Percentiles rank a stretch among this genome's conserved stretches.
phyloP scores from a whole-genome alignment of 2,888 invertebrate species.

The Aphodius granarius region DNA sequence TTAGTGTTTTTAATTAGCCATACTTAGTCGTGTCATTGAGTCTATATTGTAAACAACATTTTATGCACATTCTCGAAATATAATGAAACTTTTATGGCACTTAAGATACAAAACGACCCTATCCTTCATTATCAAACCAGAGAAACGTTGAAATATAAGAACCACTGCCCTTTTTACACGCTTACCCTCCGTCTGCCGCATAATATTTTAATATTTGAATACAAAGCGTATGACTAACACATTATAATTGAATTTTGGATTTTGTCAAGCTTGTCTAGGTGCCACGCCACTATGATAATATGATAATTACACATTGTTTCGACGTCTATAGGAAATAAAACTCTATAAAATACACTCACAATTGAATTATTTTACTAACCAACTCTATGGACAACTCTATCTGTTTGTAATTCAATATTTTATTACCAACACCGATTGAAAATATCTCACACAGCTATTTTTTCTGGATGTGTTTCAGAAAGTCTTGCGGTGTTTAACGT shows the following conservation, averaged over 20 bases:
- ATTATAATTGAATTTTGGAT: neutral
- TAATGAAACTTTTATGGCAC: too few relatives aligned
- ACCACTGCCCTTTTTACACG: neutral
- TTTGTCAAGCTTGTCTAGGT: neutral
- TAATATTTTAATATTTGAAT: neutral
- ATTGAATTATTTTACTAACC: neutral
- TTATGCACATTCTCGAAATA: too few relatives aligned
- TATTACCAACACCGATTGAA: too few relatives aligned
- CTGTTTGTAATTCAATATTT: neutral
- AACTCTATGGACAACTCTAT: neutral
- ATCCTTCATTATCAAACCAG: too few relatives aligned
- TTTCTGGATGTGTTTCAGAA: too few relatives aligned
- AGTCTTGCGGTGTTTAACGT: too few relatives aligned
- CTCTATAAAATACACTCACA: neutral
- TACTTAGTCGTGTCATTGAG: neutral
- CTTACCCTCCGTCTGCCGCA: neutral
- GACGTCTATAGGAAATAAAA: neutral
- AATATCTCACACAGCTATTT: too few relatives aligned
- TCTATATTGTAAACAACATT: neutral
- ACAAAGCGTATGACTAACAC: neutral
- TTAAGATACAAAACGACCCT: too few relatives aligned
- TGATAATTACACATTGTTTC: neutral
- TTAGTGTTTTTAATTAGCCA: neutral
- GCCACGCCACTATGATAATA: neutral
- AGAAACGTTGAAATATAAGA: too few relatives aligned